Evolutionary conservation across 2,888 invertebrate genomes (phyloP).

Genomic region (Lathronympha strigana): DNA sequence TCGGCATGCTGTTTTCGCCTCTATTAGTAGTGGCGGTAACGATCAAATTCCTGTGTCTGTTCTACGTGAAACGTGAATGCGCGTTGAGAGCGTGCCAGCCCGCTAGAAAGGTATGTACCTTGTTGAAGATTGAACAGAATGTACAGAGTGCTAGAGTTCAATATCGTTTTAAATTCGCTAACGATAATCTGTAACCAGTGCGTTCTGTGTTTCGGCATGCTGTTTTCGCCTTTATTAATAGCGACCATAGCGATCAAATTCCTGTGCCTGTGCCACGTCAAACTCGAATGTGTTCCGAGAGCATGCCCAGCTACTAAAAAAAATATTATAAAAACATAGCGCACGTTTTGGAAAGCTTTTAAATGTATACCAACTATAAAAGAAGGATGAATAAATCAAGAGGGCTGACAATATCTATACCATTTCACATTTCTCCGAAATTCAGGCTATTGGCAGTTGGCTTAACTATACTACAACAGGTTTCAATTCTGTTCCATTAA

Average conservation of each 20-base stretch:
- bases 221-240: conserved; percentile 89
- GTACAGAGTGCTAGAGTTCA: not conserved
- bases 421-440: too few relatives aligned
- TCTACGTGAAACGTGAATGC: conserved; percentile 87
- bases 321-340: too few relatives aligned
- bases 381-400: too few relatives aligned
- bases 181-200: conserved; percentile 92
- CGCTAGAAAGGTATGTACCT: conserved; percentile 74
- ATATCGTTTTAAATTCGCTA: conserved; percentile 73
- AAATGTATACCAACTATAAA: too few relatives aligned
- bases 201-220: conserved; percentile 89
- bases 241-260: conserved; percentile 87
- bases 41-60: conserved; percentile 88
- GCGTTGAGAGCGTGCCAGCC: conserved; percentile 87
- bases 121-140: not conserved
- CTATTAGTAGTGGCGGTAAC: conserved; percentile 86
- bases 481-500: too few relatives aligned
- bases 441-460: too few relatives aligned
- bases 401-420: too few relatives aligned
- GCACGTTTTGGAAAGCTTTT: too few relatives aligned
- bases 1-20: conserved; percentile 90
- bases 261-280: conserved; percentile 89
- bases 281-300: conserved; percentile 83
- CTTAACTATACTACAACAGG: too few relatives aligned
- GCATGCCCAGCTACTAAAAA: too few relatives aligned